Base-by-base conservation (phyloP, 2,888 invertebrate species). In the Hymenopus coronatus region DNA sequence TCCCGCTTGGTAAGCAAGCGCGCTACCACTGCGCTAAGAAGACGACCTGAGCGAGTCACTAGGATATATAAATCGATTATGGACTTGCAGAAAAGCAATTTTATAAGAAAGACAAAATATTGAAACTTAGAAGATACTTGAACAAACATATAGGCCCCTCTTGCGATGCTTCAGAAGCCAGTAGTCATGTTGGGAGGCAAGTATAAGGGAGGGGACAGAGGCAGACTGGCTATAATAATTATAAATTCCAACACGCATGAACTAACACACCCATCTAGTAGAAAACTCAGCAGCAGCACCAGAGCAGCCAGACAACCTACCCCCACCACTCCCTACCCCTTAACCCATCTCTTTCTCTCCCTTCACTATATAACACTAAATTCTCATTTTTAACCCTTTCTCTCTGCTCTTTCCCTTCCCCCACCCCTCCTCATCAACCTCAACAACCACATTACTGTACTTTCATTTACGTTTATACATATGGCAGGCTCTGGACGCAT, bases 201-300 rank as follows among this genome's bases (percentile, higher is more conserved):
- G 54, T 70, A 70, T 70, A 70, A 70, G 54, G 54, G 20, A 20
- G 54, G 54, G 54, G 54, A 70, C 54, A 87, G 54, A 70, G 54
- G 54, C 54, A 70, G 54, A 70, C 54, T 70, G 54, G 85, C 87
- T 87, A 87, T 87, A 89, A 89, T 89, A 89, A 89, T 89, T 87
- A 89, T 89, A 89, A 87, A 87, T 89, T 89, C 89, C 87, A 84
- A 84, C 88, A 88, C 82, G 88, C 88, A 70, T 88, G 82, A 83
- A 88, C 82, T 83, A 88, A 28, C 82, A 82, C 85, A 70, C 54
- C 54, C 54, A 70, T 70, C 54, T 70, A 70, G 54, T 70, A 70
- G 54, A 70, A 70, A 70, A 70, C 54, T 70, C 54, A 70, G 54
- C 54, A 70, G 54, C 54, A 70, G 54, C 54, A 70, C 20, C 54